Conservation (phyloP, 2,888 invertebrate genomes). For the Nesidiocoris tenuis region DNA sequence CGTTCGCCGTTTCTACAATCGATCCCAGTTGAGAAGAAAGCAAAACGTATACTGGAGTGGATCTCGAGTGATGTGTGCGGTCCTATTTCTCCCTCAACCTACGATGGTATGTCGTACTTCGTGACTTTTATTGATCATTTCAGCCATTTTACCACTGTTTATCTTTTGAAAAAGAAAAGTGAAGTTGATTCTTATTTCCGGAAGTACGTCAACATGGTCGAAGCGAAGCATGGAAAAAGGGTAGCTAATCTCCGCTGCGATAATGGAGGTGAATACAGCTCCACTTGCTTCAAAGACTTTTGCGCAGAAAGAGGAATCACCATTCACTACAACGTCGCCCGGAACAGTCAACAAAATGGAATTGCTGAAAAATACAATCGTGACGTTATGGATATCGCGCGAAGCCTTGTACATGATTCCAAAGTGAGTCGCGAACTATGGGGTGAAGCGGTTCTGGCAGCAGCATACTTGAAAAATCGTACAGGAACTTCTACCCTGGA, state of each 20-base stretch:
- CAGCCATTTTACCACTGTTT: slow-evolving; percentile 2
- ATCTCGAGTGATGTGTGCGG: slow-evolving; percentile 15
- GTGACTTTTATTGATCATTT: slow-evolving; percentile 8
- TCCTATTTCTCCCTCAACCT: not conserved
- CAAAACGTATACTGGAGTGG: not conserved
- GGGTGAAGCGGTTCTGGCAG: slow-evolving; percentile 45
- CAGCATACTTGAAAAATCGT: no score
- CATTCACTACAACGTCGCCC: not conserved
- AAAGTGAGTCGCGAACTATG: not conserved
- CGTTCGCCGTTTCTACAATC: not conserved
- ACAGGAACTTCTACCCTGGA: no score
- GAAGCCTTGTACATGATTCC: not conserved
- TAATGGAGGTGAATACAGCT: not conserved
- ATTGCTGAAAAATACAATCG: not conserved
- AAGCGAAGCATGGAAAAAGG: not conserved
- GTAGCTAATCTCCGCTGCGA: not conserved
- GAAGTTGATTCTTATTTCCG: slow-evolving; percentile 9
- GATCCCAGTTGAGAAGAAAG: slow-evolving; percentile 8
- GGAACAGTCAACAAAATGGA: slow-evolving; percentile 2
- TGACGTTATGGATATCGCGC: not conserved
- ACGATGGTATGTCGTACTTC: not conserved
- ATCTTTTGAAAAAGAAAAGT: slow-evolving; percentile 14
- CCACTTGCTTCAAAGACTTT: not conserved
- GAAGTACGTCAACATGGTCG: slow-evolving; percentile 9
- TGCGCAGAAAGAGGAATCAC: slow-evolving; percentile 9